Conservation (phyloP, 1,140 invertebrate species). For the Lasioglossum baleicum region DNA sequence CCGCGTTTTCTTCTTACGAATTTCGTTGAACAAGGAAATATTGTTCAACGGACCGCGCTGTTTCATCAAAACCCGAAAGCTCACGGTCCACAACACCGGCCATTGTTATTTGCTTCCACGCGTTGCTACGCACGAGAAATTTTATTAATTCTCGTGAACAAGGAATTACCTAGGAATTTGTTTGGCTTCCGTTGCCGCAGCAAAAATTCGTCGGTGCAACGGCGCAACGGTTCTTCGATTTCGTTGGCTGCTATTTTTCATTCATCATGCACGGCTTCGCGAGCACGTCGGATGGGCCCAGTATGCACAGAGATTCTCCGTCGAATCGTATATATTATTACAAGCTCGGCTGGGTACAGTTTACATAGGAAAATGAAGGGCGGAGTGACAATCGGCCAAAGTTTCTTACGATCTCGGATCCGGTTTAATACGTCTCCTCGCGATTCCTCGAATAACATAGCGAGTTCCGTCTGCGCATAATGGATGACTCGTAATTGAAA, state of each 20-base stretch:
- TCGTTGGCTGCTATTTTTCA: neutral
- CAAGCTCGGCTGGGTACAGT: neutral
- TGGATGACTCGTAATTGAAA: slow-evolving; percentile 20
- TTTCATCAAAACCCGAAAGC: too few species aligned
- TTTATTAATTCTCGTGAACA: neutral
- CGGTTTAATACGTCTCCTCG: neutral
- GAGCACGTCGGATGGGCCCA: neutral
- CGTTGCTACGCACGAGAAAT: neutral
- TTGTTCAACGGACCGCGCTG: too few species aligned
- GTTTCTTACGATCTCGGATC: neutral
- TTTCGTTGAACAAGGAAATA: too few species aligned
- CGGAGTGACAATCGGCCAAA: neutral
- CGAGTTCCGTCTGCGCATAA: neutral
- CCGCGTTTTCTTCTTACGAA: too few species aligned
- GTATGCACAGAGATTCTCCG: neutral
- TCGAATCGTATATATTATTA: neutral
- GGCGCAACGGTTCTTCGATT: neutral
- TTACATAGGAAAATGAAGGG: slow-evolving; percentile 9
- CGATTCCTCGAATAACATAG: neutral
- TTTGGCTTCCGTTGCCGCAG: too few species aligned
- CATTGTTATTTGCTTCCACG: too few species aligned
- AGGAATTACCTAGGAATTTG: neutral
- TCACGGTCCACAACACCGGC: too few species aligned
- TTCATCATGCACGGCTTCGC: neutral
- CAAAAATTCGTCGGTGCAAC: neutral